Percentiles rank a stretch among this genome's conserved stretches.
phyloP scores from a whole-genome alignment of 2,113 vertebrate species.

The Chionis minor region DNA sequence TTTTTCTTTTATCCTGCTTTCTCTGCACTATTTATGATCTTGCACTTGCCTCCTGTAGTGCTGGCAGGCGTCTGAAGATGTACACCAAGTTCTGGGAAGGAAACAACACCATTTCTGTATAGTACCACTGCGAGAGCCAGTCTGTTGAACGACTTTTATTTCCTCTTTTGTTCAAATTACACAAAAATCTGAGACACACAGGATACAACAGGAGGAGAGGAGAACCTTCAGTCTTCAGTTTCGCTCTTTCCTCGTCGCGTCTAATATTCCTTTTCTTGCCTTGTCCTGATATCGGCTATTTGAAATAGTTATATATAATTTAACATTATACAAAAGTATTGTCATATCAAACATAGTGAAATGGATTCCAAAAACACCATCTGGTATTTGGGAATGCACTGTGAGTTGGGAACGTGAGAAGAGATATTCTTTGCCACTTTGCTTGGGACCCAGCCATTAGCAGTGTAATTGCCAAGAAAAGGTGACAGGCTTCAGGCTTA shows the following conservation, averaged over 20 bases:
- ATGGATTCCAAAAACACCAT: conserved; percentile 96
- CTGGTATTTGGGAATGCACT: conserved; percentile 91
- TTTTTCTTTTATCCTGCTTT: conserved; percentile 22
- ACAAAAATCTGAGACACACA: conserved; percentile 70
- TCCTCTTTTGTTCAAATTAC: conserved; percentile 70
- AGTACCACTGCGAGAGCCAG: conserved; percentile 27
- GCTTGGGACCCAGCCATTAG: conserved; percentile 92
- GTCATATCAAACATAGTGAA: conserved; percentile 89
- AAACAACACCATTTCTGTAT: conserved; percentile 53
- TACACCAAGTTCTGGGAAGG: conserved; percentile 64
- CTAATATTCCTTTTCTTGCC: conserved; percentile 78
- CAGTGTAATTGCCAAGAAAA: conserved; percentile 91
- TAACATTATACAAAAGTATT: conserved; percentile 89
- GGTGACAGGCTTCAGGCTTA: conserved; percentile 90
- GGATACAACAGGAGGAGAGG: conserved; percentile 59
- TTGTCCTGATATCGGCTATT: conserved; percentile 77
- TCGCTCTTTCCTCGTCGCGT: conserved; percentile 71
- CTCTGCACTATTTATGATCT: conserved; percentile 45
- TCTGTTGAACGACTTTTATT: conserved; percentile 49
- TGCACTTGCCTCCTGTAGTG: conserved; percentile 42
- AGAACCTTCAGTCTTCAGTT: conserved; percentile 71
- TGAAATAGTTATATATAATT: conserved; percentile 88
- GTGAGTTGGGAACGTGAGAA: conserved; percentile 87
- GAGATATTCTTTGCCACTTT: conserved; percentile 88
- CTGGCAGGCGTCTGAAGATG: conserved; percentile 60